These are phyloP conservation scores for Erpetoichthys calabaricus DNA, from an alignment of 2,797 vertebrate species.

Conservation along the genomic window DNA sequence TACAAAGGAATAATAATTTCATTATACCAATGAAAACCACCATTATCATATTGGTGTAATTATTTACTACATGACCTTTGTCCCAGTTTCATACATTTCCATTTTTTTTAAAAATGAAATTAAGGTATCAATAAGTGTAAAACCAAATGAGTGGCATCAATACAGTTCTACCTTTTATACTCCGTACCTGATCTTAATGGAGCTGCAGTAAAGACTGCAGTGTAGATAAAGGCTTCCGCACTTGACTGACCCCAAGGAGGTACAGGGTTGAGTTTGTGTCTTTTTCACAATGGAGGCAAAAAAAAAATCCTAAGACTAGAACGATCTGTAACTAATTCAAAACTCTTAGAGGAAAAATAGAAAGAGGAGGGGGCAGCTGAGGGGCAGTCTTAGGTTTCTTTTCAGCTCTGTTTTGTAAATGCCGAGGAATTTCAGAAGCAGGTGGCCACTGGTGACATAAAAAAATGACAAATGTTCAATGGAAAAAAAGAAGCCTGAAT, in stretches of 20 bases:
- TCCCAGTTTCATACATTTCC: too few relatives aligned
- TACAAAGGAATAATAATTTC: too few relatives aligned
- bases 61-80: too few relatives aligned
- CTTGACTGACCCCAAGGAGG: neutral
- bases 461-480: slow-evolving; percentile 55
- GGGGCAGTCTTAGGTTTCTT: slow-evolving; percentile 20
- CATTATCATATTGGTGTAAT: too few relatives aligned
- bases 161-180: too few relatives aligned
- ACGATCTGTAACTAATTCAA: slow-evolving; percentile 19
- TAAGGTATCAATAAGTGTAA: too few relatives aligned
- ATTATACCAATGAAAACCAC: too few relatives aligned
- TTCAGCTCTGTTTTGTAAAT: slow-evolving; percentile 40
- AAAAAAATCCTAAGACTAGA: slow-evolving; percentile 12
- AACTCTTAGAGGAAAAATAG: slow-evolving; percentile 22
- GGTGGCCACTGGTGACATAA: slow-evolving; percentile 61
- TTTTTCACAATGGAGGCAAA: slow-evolving; percentile 13
- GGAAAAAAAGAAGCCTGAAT: slow-evolving; percentile 15
- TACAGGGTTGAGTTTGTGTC: slow-evolving; percentile 11
- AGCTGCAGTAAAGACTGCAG: too few relatives aligned
- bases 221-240: neutral
- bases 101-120: too few relatives aligned
- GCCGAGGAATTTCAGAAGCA: slow-evolving; percentile 59
- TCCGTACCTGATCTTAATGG: too few relatives aligned
- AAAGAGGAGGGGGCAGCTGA: slow-evolving; percentile 19
- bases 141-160: too few relatives aligned